Percentiles rank a stretch among this genome's conserved stretches.
phyloP scores from a whole-genome alignment of 2,888 invertebrate species.

The Antheraea yamamai region DNA sequence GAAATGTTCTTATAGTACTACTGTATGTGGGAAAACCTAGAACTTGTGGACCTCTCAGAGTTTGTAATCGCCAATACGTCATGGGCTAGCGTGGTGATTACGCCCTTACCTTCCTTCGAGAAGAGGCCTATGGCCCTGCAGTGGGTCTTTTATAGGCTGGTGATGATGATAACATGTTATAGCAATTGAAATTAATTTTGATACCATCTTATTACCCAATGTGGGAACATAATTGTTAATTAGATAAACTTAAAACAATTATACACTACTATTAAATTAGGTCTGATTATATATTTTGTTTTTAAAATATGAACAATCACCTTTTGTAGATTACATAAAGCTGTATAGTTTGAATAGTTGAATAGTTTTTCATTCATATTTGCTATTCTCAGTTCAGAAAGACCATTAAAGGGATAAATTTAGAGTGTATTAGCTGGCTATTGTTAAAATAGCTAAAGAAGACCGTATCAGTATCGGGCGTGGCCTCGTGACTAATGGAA shows the following conservation, averaged over 20 bases:
- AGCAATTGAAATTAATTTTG: no score
- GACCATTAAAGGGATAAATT: conserved; percentile 1
- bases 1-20: no score
- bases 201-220: no score
- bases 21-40: no score
- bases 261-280: background rate
- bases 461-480: conserved; percentile 73
- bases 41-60: no score
- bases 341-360: background rate
- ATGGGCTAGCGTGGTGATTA: no score
- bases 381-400: background rate
- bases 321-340: background rate
- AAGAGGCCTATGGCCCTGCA: no score
- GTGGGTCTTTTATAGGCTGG: no score
- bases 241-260: background rate
- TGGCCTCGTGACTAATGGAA: conserved; percentile 77
- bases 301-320: background rate
- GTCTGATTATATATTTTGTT: background rate
- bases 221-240: no score
- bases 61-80: no score
- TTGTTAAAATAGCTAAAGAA: conserved; percentile 52
- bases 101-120: no score
- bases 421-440: conserved; percentile 18
- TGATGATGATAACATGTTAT: no score
- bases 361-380: background rate